Conservation (phyloP, 2,113 vertebrate species). For the Murina feae region DNA sequence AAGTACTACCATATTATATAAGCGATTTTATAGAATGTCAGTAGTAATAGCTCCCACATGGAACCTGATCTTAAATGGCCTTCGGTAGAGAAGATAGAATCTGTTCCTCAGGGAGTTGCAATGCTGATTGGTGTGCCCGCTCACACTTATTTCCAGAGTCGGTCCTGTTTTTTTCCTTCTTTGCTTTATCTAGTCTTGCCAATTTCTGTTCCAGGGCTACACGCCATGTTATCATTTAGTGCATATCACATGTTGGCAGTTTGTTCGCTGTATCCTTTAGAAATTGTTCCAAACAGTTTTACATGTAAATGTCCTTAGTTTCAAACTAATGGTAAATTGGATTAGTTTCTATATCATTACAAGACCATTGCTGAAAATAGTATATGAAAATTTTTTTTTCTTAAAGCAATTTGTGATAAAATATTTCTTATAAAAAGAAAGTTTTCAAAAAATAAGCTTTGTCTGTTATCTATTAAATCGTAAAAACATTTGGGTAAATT, state of each 20-base stretch:
- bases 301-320: neutral
- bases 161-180: neutral
- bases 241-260: neutral
- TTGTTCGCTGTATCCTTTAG: neutral
- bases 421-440: neutral
- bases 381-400: neutral
- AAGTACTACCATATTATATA: neutral
- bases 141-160: neutral
- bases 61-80: neutral
- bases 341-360: neutral
- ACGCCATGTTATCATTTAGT: neutral
- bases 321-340: conserved; percentile 1
- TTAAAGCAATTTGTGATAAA: neutral
- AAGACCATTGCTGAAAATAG: neutral
- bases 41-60: neutral
- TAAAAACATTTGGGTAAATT: neutral
- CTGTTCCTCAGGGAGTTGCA: neutral
- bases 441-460: conserved; percentile 44
- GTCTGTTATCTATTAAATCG: neutral
- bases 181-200: neutral
- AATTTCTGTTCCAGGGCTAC: neutral
- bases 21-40: neutral
- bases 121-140: neutral
- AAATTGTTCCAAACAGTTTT: conserved; percentile 10
- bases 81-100: neutral